Base-by-base conservation (phyloP, 2,797 vertebrate species). In the Setipinna tenuifilis region DNA sequence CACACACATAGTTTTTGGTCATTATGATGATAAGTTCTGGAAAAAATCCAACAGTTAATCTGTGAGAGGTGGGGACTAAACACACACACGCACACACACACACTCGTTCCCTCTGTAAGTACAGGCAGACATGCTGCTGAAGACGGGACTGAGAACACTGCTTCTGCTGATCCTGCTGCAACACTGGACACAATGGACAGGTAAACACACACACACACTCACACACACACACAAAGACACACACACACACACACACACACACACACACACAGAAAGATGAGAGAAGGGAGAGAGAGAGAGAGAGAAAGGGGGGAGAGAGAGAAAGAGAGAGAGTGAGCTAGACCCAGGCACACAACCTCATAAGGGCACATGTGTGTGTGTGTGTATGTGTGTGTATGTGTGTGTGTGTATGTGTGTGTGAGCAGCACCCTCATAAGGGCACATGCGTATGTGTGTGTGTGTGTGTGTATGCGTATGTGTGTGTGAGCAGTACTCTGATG, bases 41-140 rank as follows among this genome's bases (percentile, higher is more conserved):
- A 54, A 2, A 23, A 31, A 48, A 28, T 65, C 6, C 14, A 31
- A 57, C 10, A 10, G 21, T 83, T 4, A 16, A n/a, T 82, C 44
- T 16, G 21, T 48, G 46, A 23, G 50, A 21, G 81, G 46, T 82
- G 81, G 44, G 14, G 54, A 50, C n/a, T 12, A 61, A 82, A 80
- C 23, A 82, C 31, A 58, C 46, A 61, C 78, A 25, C 41, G 19
- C 14, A 86, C 28, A 41, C 82, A 14, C 23, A 83, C 16, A 41
- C 16, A 17, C 3, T 7, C 48, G 41, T 31, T 0, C 85, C 35
- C 6, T 44, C 28, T 41, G 4, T 7, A 7, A 41, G 28, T 31
- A 28, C 68, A 75, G 6, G 19, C 44, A 12, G 16, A 87, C 83
- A 90, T 89, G 90, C 58, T 83, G 85, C 81, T 85, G 81, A 83